Evolutionary conservation across 2,113 vertebrate species (phyloP), one percentile per base, ranked within the genome.

Genomic region (Sigmodon hispidus): DNA sequence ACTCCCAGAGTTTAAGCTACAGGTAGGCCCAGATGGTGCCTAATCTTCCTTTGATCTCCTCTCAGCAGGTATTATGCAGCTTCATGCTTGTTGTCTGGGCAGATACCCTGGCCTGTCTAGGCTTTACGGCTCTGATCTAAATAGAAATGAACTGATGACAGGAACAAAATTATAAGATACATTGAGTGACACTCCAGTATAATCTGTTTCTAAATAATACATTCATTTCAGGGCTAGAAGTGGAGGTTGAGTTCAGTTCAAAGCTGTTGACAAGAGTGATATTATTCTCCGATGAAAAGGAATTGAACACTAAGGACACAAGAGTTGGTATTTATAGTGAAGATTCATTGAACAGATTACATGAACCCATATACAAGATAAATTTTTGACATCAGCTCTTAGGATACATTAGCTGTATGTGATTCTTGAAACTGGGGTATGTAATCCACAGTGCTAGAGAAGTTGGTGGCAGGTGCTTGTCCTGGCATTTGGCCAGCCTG

Each of bases 161-260:
- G 57, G 21, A 43, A 94, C n/a, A n/a, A 43, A 29, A 73, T 63
- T 8, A 31, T 86, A 57, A 36, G n/a, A 48, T 43, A 67, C 21
- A 61, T 93, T 61, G 48, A 90, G 72, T 89, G 73, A 87, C 63
- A 70, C n/a, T 61, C 31, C 34, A 67, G 45, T 94, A 59, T 79
- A 73, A 22, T 92, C 65, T 1, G 63, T 79, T 9, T 57, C 36
- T 94, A 43, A 29, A 11, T 69, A 12, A 7, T 84, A 24, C 65
- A 76, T 50, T 83, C 29, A 83, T 24, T 52, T 4, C 16, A 52
- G 26, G 19, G 16, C 65, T 87, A 19, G 43, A 94, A 52, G 57
- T 81, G 40, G 31, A 77, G 75, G 26, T 57, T 43, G 45, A 89
- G 76, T 69, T 45, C 75, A 31, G 57, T 94, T 55, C 34, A 89